Evolutionary conservation across 1,140 invertebrate species (phyloP), one percentile per base, ranked within the genome.

Genomic region (Drosophila tani): DNA sequence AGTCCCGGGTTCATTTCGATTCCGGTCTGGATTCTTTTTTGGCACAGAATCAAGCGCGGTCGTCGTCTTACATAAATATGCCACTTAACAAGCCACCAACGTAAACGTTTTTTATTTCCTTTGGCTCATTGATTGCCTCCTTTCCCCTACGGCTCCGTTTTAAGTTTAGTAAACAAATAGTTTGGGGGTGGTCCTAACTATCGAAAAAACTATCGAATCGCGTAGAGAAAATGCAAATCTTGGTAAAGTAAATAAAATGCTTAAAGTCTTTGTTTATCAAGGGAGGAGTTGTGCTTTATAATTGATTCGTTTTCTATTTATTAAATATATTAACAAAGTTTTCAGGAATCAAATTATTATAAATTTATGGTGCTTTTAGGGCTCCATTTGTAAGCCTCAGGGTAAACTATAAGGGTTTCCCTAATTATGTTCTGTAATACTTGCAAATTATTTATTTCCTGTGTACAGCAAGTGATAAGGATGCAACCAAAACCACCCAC

Each of bases 71-170:
- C 81, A 90, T 87, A 88, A 87, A 84, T 84, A 80, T 82, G 81
- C 68, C 84, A 87, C 81, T 88, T 87, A 84, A 71, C 83, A 75
- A 78, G 74, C 75, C 75, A 78, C 55, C 64, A 78, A 78, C 75
- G 75, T 77, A 78, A 73, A 73, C 7, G 49, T 78, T 69, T 76
- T 58, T 66, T 77, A 67, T 77, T 76, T 51, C 64, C 40, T 27
- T 47, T 66, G 56, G 65, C 65, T 76, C 64, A 60, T 62, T 78
- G 75, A 76, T 76, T 59, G 74, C 43, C 75, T 43, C 32, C 68
- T 41, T 15, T 17, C 67, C 38, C 29, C 35, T 24, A 29, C 21
- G 21, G 51, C 45, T 50, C n/a, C 45, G 47, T 12, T 38, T 27
- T 14, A 15, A 50, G 27, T 38, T 40, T 51, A 53, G 75, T 78